Base-by-base conservation (phyloP, 2,797 vertebrate species). In the Propithecus deckenii region DNA sequence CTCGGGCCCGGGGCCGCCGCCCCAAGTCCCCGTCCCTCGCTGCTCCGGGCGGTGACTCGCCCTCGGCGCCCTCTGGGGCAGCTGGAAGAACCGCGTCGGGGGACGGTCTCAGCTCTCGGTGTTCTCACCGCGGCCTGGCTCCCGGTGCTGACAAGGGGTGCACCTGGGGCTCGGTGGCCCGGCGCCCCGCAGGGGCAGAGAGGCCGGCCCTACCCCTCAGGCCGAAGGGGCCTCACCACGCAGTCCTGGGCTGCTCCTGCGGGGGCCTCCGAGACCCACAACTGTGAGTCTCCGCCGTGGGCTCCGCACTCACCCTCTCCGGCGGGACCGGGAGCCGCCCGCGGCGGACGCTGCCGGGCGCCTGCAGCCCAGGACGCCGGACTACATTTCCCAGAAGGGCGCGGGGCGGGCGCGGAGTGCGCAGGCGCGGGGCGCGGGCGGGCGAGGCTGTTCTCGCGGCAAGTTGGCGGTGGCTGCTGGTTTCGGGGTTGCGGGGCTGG, bases 381-480 rank as follows among this genome's bases (percentile, higher is more conserved):
- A 97, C 97, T 96, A 93, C 97, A 81, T 89, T 93, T 94, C 96
- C 97, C 96, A 97, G 63, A 87, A 94, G 25, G 86, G 86, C 4
- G 25, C 35, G 46, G 61, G 46, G 23, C 46, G 4, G 38, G 4
- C 7, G 4, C 25, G 5, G 9, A 13, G 20, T n/a, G 89, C 94
- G 95, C 96, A 93, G 28, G 89, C 85, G 80, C 91, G 0, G 22
- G 65, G 3, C 50, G 41, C 35, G 3, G 0, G 5, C 2, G 13
- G 32, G 3, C 1, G 0, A 2, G 22, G 4, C 7, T 18, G 2
- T 4, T 17, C 35, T 28, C 0, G 5, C 3, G 0, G 1, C 5
- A 5, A 1, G 9, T 15, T 1, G 0, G 13, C 0, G 4, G 1
- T 3, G 14, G 0, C 4, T 1, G 48, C 48, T 13, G 6, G 48